These are phyloP conservation scores for Parnassius glacialis DNA, from an alignment of 2,888 invertebrate genomes.

Conservation along the genomic window DNA sequence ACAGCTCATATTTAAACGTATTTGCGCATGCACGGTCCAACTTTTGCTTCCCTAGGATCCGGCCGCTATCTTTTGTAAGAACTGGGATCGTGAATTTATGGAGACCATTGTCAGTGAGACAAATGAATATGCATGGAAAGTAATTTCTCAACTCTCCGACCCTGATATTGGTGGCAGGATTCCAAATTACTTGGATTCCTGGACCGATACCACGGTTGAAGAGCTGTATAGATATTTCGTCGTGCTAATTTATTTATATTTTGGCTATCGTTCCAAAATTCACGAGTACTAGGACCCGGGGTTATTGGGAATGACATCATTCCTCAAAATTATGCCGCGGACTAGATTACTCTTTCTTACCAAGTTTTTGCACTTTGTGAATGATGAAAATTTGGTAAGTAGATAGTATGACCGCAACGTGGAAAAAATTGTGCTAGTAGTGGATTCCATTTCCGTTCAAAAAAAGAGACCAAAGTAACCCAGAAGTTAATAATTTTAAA, in stretches of 20 bases:
- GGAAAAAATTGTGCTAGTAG: background rate
- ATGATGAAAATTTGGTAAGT: background rate
- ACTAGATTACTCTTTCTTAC: background rate
- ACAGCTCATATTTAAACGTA: background rate
- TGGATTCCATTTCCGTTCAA: no score
- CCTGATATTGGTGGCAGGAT: background rate
- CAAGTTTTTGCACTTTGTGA: background rate
- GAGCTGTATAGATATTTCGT: background rate
- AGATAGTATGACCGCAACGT: background rate
- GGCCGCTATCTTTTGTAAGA: background rate
- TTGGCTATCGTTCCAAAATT: background rate
- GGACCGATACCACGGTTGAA: background rate
- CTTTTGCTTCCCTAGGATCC: background rate
- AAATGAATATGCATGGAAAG: background rate
- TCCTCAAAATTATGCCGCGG: background rate
- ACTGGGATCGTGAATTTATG: background rate
- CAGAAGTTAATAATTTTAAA: no score
- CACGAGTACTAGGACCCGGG: background rate
- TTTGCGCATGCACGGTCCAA: background rate
- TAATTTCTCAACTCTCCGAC: background rate
- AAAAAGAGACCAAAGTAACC: no score
- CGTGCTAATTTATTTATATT: background rate
- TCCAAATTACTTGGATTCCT: background rate
- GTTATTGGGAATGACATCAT: no score
- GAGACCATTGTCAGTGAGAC: background rate